Base-by-base conservation (phyloP, 2,797 vertebrate species). In the Halcyon badia region DNA sequence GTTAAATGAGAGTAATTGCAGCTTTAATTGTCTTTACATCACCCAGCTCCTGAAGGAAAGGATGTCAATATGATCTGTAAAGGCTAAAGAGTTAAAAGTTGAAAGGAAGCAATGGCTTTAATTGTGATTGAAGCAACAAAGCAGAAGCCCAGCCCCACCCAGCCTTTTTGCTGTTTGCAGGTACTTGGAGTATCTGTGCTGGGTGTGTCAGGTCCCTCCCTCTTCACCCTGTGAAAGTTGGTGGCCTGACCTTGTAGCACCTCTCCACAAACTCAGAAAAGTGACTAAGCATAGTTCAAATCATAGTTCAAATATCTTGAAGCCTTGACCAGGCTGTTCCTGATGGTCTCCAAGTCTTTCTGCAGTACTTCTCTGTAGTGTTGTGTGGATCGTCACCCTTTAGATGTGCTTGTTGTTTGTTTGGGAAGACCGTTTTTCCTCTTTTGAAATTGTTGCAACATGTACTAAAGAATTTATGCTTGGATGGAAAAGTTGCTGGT, bases 381-480 rank as follows among this genome's bases (percentile, higher is more conserved):
- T 71, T 77, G 60, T 68, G 33, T 78, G 54, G 11, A 46, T 75
- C 3, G 0, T 94, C 78, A 46, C 44, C 10, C 33, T 65, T 83
- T 51, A 75, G 61, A 61, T 12, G 8, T 72, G 54, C 41, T 75
- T 60, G 4, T 20, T 70, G 6, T 82, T 92, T 87, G 48, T 68
- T 69, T 89, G 61, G 37, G 14, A 41, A 46, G 75, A 42, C 11
- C 30, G 17, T 35, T 88, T 88, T 87, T 71, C 41, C 42, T 51
- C 41, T 87, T 91, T 81, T 84, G 58, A 57, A 83, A 12, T 73
- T 77, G 35, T 78, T 94, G 66, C 49, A 70, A 39, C 57, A 51
- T 94, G 80, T 64, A 19, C 12, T 70, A 0, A 73, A 46, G 5
- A 65, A 31, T 62, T 86, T 60, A 31, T 42, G n/a, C 26, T 87